Evolutionary conservation across 2,888 invertebrate species (phyloP), one percentile per base, ranked within the genome.

Genomic region (Steinernema scapterisci): DNA sequence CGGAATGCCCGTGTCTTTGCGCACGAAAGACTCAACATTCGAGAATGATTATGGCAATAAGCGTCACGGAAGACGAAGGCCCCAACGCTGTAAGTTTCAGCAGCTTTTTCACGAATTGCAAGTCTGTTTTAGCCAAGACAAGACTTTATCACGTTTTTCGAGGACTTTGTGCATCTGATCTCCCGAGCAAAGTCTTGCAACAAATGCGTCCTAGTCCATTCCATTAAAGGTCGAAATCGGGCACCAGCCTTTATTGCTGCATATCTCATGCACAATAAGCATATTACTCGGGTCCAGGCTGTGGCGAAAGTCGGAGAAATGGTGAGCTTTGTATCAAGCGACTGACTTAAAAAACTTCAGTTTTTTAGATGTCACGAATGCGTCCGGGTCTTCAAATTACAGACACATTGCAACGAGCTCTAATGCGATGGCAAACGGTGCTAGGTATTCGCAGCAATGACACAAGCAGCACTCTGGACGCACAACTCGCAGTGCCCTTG

Each of bases 221-320:
- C 84, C 19, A 76, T 80, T 25, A 79, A 80, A 16, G 85, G 84
- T 7, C 75, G 85, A 31, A 85, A 85, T 74, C 78, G 85, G 16
- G 85, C 84, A 0, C 85, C 85, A 7, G 83, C 85, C 13, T 85
- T 85, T 63, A 84, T 82, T 7, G 82, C 84, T 44, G 85, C 85
- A 19, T 84, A 85, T 54, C 56, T 85, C 51, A 85, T 85, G 85
- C 73, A 80, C 51, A 76, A 76, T 13, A 78, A 85, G 70, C 75
- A 79, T 27, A 75, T 83, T 27, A 80, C 84, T 1, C 72, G 85
- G 5, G 76, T 82, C 19, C 77, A 77, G 56, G 85, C 85, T 2
- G 79, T 85, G 7, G 77, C 74, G 9, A 78, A 79, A 71, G 81
- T 85, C 44, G 73, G 77, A n/a, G 70, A 78, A 45, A 75, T 79